Evolutionary conservation across 2,888 invertebrate genomes (phyloP).

Genomic region (Chloroclystis v-ata): DNA sequence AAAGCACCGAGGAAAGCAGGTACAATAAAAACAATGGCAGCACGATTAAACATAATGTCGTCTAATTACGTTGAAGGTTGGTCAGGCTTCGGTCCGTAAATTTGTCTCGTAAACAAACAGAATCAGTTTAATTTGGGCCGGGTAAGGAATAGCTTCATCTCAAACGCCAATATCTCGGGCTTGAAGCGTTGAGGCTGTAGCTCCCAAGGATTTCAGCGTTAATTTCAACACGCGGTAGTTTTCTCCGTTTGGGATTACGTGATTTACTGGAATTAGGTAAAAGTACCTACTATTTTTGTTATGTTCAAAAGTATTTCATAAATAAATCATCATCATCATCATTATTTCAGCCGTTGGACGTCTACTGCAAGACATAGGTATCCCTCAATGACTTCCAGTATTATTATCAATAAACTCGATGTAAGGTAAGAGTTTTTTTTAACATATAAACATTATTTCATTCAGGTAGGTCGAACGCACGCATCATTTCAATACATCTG

Average conservation of each 20-base stretch:
- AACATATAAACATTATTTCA: too few relatives aligned
- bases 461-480: too few relatives aligned
- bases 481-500: too few relatives aligned
- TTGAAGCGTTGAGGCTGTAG: constrained; percentile 8
- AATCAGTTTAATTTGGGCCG: constrained; percentile 30
- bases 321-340: too few relatives aligned
- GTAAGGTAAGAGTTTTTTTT: too few relatives aligned
- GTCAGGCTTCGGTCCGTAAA: constrained; percentile 23
- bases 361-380: too few relatives aligned
- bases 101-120: constrained; percentile 35
- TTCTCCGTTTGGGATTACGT: constrained; percentile 2
- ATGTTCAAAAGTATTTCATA: too few relatives aligned
- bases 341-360: too few relatives aligned
- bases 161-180: constrained; percentile 21
- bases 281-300: too few relatives aligned
- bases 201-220: constrained; percentile 7
- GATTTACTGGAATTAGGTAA: not conserved
- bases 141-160: constrained; percentile 25
- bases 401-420: too few relatives aligned
- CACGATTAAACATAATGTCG: constrained; percentile 22
- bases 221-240: constrained; percentile 10
- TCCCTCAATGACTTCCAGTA: too few relatives aligned
- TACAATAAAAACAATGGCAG: constrained; percentile 3
- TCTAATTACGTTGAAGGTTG: constrained; percentile 15
- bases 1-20: not conserved